Percentiles rank a stretch among this genome's conserved stretches.
These are phyloP conservation scores for Gopherus evgoodei DNA, from an alignment of 2,113 vertebrate genomes.

Conservation along the genomic window DNA sequence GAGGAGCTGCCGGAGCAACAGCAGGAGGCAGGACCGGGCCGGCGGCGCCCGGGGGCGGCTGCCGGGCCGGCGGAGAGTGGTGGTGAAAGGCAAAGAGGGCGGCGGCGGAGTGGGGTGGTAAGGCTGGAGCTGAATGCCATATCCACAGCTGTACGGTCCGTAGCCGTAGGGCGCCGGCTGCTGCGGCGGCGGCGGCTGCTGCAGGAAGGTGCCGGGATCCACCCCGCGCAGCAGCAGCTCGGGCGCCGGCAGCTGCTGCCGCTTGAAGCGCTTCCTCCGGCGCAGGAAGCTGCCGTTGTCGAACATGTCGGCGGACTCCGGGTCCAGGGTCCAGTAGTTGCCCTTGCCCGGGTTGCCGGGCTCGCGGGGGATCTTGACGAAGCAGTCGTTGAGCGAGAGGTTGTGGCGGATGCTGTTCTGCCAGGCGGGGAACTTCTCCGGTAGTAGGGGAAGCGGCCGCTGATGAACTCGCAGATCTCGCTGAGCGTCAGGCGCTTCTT, in stretches of 20 bases:
- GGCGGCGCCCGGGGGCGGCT: conserved; percentile 72
- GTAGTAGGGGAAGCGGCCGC: conserved; percentile 94
- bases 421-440: conserved; percentile 95
- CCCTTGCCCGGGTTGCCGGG: conserved; percentile 92
- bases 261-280: conserved; percentile 93
- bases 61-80: conserved; percentile 77
- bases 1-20: conserved; percentile 69
- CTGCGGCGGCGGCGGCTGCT: conserved; percentile 74
- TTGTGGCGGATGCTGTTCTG: conserved; percentile 96
- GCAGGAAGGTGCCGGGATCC: conserved; percentile 81
- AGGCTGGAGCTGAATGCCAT: conserved; percentile 91
- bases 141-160: conserved; percentile 87
- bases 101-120: conserved; percentile 89
- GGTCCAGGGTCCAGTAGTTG: conserved; percentile 94
- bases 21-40: conserved; percentile 70
- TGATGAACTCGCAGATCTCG: conserved; percentile 97
- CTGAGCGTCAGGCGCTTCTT: conserved; percentile 94
- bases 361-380: conserved; percentile 92
- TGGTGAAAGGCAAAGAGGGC: conserved; percentile 90
- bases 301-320: conserved; percentile 93
- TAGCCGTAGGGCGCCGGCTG: conserved; percentile 84
- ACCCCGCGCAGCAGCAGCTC: conserved; percentile 83
- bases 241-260: conserved; percentile 89
- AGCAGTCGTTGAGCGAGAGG: conserved; percentile 94
- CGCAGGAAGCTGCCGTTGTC: conserved; percentile 93